Base-by-base conservation (phyloP, 2,888 invertebrate species). In the Caenorhabditis doughertyi region DNA sequence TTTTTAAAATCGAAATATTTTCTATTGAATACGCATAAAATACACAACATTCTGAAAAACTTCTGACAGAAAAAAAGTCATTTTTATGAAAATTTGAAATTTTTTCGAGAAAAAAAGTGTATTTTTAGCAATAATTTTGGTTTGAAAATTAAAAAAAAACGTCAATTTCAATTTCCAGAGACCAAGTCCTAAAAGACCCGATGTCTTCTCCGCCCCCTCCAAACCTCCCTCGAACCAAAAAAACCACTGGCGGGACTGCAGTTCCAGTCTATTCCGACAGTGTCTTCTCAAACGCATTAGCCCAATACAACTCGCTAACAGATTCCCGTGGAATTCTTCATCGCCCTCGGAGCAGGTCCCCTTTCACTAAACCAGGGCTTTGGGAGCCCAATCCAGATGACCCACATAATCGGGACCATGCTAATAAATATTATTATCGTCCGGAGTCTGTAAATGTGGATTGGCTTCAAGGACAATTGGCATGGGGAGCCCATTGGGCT, bases 311-410 rank as follows among this genome's bases (percentile, higher is more conserved):
- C 49, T 67, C 84, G 1, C 82, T 84, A 23, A 87, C 85, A 2
- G 87, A 87, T n/a, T 70, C 79, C 27, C 76, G 83, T 11, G 89
- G 89, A 47, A 83, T 89, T 27, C 73, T 87, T 3, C 89, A 89
- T 68, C 77, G 89, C 13, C 88, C 89, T 8, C 64, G 89, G 4
- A 87, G 86, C 42, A 65, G 89, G 21, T 89, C 89, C 3, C 89
- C 89, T 25, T 89, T 89, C 87, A 87, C 89, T 1, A 89, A 89
- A 56, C 89, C 89, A 2, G 89, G 89, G 18, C 84, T 89, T 13
- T 89, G 89, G 89, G 88, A 88, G 81, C 85, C 89, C 13, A 89
- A 89, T 58, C 89, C 89, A 2, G 89, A 88, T 62, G 86, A 89
- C 62, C 89, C 89, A 16, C 89, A 89, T 84, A 89, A 87, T 56